Evolutionary conservation across 2,888 invertebrate species (phyloP).

Genomic region (Eucera pruinosa): DNA sequence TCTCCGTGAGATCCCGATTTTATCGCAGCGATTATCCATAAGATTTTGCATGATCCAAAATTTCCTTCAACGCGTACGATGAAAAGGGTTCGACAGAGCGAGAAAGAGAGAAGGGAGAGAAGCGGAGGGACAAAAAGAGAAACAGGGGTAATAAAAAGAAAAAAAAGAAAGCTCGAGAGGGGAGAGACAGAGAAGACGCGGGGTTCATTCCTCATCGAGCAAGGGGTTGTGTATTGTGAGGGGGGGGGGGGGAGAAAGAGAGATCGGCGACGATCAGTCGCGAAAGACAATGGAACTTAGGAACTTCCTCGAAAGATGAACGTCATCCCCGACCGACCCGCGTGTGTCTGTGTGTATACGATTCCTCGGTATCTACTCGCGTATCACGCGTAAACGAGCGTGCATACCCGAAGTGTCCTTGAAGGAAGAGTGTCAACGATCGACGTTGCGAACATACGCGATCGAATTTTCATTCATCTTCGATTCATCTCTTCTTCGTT

Average conservation of each 20-base stretch:
- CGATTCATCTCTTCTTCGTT: neutral
- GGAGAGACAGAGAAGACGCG: constrained; percentile 25
- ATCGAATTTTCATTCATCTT: neutral
- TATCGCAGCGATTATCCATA: neutral
- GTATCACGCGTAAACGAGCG: constrained; percentile 38
- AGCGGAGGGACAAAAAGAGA: neutral
- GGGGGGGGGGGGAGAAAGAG: constrained; percentile 14
- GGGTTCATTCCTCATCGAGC: constrained; percentile 9
- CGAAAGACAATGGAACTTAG: constrained; percentile 45
- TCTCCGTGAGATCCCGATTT: no score
- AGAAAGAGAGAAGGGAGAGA: constrained; percentile 26
- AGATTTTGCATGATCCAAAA: neutral
- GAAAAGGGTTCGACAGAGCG: constrained; percentile 12
- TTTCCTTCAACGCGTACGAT: neutral
- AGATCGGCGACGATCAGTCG: constrained; percentile 45
- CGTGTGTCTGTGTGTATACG: neutral
- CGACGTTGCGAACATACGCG: constrained; percentile 9
- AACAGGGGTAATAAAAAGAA: neutral
- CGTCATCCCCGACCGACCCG: constrained; percentile 46
- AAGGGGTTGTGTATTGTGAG: neutral
- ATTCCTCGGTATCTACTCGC: constrained; percentile 18
- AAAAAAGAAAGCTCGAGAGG: constrained; percentile 6
- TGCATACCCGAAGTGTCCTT: constrained; percentile 30
- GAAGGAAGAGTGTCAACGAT: constrained; percentile 31
- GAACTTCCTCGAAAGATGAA: constrained; percentile 53